A percentile compares a stretch with the other conserved stretches of the same genome.
phyloP scores from a whole-genome alignment of 2,797 vertebrate genomes.

The Pygocentrus nattereri region DNA sequence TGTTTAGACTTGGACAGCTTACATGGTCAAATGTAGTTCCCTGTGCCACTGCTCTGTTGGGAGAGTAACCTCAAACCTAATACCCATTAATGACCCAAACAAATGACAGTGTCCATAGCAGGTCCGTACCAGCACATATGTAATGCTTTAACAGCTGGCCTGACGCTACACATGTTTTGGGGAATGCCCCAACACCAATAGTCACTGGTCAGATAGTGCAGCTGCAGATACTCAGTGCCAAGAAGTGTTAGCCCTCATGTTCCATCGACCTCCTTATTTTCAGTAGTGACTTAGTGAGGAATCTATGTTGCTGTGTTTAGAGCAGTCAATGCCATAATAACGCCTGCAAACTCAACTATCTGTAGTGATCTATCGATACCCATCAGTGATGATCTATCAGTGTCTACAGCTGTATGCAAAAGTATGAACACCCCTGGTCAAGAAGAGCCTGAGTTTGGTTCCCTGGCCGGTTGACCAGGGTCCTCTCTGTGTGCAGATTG shows the following conservation, averaged over 20 bases:
- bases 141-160: constrained; percentile 14
- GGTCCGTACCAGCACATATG: not conserved
- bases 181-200: not conserved
- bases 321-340: not conserved
- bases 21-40: not conserved
- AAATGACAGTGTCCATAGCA: not conserved
- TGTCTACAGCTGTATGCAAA: too few species aligned
- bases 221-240: constrained; percentile 21
- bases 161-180: constrained; percentile 7
- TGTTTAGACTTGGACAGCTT: not conserved
- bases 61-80: not conserved
- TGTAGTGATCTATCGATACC: too few species aligned
- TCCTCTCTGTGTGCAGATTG: too few species aligned
- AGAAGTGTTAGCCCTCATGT: not conserved
- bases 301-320: too few species aligned
- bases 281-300: not conserved
- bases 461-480: too few species aligned
- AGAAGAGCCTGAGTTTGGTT: too few species aligned
- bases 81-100: constrained; percentile 12
- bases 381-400: too few species aligned
- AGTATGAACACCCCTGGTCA: too few species aligned
- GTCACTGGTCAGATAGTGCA: constrained; percentile 15
- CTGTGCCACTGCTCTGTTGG: not conserved
- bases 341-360: not conserved
- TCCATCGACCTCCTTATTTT: constrained; percentile 1